Evolutionary conservation across 2,113 vertebrate genomes (phyloP).

Genomic region (Microcebus jonahi): DNA sequence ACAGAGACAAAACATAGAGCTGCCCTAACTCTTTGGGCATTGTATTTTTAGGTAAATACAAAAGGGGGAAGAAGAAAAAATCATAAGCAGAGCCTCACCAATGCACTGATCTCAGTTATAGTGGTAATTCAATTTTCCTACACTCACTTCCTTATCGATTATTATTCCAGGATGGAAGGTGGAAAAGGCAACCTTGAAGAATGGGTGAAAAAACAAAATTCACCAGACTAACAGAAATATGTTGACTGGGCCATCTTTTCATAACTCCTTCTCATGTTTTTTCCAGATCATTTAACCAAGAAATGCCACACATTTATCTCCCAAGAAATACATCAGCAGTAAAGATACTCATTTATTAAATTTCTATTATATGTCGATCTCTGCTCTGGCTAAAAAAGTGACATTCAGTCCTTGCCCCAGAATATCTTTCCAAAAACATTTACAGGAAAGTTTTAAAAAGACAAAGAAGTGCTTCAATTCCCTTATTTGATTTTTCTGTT

Average conservation of each 20-base stretch:
- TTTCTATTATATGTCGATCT: background rate
- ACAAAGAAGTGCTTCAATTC: background rate
- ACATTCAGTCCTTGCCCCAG: background rate
- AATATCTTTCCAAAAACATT: background rate
- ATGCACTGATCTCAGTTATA: background rate
- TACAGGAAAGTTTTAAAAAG: slow-evolving; percentile 26
- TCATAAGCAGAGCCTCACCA: background rate
- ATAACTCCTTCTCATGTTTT: background rate
- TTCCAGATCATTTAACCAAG: background rate
- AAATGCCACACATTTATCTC: background rate
- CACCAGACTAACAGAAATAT: slow-evolving; percentile 2
- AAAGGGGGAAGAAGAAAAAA: background rate
- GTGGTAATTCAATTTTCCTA: background rate
- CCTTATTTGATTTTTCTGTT: slow-evolving; percentile 12
- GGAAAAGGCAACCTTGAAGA: background rate
- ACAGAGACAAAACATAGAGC: background rate
- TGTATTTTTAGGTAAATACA: background rate
- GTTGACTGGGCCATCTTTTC: background rate
- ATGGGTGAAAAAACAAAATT: background rate
- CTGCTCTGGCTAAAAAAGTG: background rate
- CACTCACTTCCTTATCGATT: background rate
- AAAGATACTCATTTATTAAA: background rate
- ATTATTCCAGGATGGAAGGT: background rate
- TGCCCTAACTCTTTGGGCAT: background rate
- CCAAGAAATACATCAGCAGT: background rate